Evolutionary conservation across 2,797 vertebrate genomes (phyloP).

Genomic region (Platyrinchus mystaceus): DNA sequence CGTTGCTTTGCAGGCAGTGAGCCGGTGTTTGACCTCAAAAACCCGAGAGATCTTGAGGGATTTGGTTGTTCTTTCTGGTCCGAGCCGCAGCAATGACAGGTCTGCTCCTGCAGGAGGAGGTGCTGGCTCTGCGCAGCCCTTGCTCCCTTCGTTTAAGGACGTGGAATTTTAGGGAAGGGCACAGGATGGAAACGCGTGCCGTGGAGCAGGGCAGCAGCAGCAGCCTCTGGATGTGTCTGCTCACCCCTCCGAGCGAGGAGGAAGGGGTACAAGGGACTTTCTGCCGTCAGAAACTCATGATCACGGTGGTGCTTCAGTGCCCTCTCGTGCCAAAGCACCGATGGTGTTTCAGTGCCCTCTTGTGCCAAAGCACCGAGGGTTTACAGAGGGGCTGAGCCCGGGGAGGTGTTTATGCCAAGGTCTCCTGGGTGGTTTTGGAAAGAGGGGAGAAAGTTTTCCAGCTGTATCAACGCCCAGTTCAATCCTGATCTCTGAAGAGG

Average conservation of each 20-base stretch:
- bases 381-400: background rate
- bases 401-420: fast-evolving
- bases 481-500: background rate
- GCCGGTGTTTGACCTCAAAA: background rate
- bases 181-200: fast-evolving
- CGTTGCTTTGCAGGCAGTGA: background rate
- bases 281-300: background rate
- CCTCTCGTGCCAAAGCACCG: conserved; percentile 8
- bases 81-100: background rate
- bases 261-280: background rate
- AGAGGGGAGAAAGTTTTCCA: background rate
- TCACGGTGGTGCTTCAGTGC: background rate
- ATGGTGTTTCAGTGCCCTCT: background rate
- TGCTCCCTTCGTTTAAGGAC: fast-evolving
- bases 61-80: background rate
- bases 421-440: background rate
- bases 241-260: fast-evolving
- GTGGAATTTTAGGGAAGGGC: too few relatives aligned
- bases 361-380: background rate
- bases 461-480: background rate
- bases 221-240: background rate
- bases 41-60: background rate
- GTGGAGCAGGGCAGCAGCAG: background rate
- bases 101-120: background rate
- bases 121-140: background rate